Percentiles rank a stretch among this genome's conserved stretches.
These are phyloP conservation scores for Hirtodrosophila histrioides DNA, from an alignment of 2,888 invertebrate species.

Conservation along the genomic window DNA sequence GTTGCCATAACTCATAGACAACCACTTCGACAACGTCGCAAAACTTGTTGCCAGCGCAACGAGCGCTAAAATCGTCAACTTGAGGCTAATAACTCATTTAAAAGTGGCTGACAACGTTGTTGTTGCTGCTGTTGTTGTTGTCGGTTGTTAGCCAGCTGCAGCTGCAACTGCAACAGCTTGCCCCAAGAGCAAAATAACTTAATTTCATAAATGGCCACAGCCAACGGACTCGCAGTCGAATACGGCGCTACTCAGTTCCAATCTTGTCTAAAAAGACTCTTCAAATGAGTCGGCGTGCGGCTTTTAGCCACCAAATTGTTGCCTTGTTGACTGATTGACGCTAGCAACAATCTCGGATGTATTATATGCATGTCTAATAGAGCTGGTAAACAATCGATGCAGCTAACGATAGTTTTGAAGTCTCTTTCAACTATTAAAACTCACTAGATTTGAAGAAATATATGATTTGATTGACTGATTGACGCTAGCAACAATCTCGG, in stretches of 20 bases:
- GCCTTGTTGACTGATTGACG: slow-evolving; percentile 71
- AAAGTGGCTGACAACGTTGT: slow-evolving; percentile 60
- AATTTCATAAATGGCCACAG: slow-evolving; percentile 82
- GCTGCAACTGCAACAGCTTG: slow-evolving; percentile 36
- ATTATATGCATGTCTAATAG: not conserved
- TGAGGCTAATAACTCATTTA: slow-evolving; percentile 78
- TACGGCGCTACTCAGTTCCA: slow-evolving; percentile 1
- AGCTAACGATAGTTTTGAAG: no score
- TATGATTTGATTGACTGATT: slow-evolving; percentile 58
- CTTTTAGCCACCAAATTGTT: slow-evolving; percentile 69
- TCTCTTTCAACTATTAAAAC: no score
- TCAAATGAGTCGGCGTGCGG: slow-evolving; percentile 32
- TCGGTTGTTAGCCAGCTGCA: slow-evolving; percentile 32
- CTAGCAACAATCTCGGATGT: slow-evolving; percentile 10
- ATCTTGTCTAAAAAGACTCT: slow-evolving; percentile 25
- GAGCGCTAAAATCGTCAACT: slow-evolving; percentile 68
- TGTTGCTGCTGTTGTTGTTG: slow-evolving; percentile 22
- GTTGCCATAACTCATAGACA: slow-evolving; percentile 55
- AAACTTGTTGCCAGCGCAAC: slow-evolving; percentile 52
- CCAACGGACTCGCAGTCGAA: slow-evolving; percentile 20
- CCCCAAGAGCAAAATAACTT: slow-evolving; percentile 83
- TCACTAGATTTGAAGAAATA: no score
- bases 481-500: slow-evolving; percentile 40
- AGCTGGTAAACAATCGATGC: no score
- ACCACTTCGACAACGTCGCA: slow-evolving; percentile 20